Percentiles rank a stretch among this genome's conserved stretches.
These are phyloP conservation scores for Drosophila hawaiiensis DNA, from an alignment of 2,888 invertebrate genomes.

Conservation along the genomic window DNA sequence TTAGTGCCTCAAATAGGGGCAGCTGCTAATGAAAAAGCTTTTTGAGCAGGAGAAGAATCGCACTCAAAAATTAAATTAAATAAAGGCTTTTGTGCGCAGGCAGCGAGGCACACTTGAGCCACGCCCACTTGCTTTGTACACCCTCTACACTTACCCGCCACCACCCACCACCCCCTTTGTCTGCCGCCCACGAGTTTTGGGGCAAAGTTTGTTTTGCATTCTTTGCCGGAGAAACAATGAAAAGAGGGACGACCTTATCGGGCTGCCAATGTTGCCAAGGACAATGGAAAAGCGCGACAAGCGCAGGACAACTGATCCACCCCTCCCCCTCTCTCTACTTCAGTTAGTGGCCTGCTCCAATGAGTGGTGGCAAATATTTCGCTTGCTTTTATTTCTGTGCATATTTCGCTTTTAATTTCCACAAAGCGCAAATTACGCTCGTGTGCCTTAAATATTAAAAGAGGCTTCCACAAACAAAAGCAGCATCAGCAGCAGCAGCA, in stretches of 20 bases:
- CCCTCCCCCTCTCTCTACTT: neutral
- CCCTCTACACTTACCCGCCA: neutral
- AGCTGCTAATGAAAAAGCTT: constrained; percentile 70
- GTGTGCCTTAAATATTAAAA: constrained; percentile 67
- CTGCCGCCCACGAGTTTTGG: constrained; percentile 40
- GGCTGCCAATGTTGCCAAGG: constrained; percentile 55
- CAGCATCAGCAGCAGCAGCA: constrained; percentile 4
- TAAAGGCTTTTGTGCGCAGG: constrained; percentile 76
- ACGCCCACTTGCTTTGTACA: constrained; percentile 34
- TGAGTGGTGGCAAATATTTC: constrained; percentile 55
- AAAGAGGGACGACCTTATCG: constrained; percentile 51
- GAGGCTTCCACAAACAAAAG: constrained; percentile 16
- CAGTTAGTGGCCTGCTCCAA: constrained; percentile 20
- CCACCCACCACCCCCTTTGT: constrained; percentile 1
- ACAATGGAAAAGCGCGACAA: constrained; percentile 47
- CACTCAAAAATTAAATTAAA: constrained; percentile 81
- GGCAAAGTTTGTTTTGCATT: constrained; percentile 63
- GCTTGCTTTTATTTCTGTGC: constrained; percentile 40
- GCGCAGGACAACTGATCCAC: constrained; percentile 47
- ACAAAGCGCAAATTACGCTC: constrained; percentile 71
- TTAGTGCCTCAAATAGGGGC: neutral
- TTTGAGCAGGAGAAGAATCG: constrained; percentile 21
- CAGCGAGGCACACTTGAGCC: constrained; percentile 58
- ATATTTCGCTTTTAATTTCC: constrained; percentile 72
- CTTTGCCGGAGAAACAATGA: constrained; percentile 52